Evolutionary conservation across 2,888 invertebrate species (phyloP), one percentile per base, ranked within the genome.

Genomic region (Stenoptilia bipunctidactyla): DNA sequence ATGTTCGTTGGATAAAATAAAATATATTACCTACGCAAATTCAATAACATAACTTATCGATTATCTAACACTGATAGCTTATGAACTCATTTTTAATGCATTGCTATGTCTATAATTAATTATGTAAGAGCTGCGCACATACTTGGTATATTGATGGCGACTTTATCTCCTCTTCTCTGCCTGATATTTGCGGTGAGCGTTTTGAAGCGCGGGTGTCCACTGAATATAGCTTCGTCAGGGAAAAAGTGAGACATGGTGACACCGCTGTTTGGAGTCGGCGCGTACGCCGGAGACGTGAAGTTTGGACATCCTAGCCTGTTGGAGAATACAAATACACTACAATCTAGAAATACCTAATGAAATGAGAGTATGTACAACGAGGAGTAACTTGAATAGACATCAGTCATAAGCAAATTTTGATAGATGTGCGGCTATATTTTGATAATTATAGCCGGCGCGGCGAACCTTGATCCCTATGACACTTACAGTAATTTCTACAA

Each of bases 61-160:
- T 20, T 20, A 20, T 20, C 20, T 20, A 20, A 20, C 8, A 20
- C 4, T 20, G 20, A 20, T 20, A 20, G 8, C 20, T 20, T 20
- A 20, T 20, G 20, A 20, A 5, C 20, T 20, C 20, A 20, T 20
- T n/a, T 30, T 30, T 9, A 35, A 35, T 6, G 13, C 14, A 14
- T 34, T 34, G 13, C 10, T 30, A 30, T 12, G 13, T 12, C 30
- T 30, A 12, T 4, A 8, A 5, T 14, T 5, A 4, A 34, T 20
- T 15, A 37, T 34, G 12, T 2, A 34, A 25, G n/a, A 34, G 40
- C 34, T 37, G n/a, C 38, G 40, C 30, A 44, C 60, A 76, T 85
- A 97, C 97, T 90, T 69, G 98, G 98, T 61, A 99, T 86, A 83
- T 99, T 97, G 48, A 99, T 98, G 43, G 93, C 92, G 13, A 98